Evolutionary conservation across 2,113 vertebrate genomes (phyloP).

Genomic region (Ellobius talpinus): DNA sequence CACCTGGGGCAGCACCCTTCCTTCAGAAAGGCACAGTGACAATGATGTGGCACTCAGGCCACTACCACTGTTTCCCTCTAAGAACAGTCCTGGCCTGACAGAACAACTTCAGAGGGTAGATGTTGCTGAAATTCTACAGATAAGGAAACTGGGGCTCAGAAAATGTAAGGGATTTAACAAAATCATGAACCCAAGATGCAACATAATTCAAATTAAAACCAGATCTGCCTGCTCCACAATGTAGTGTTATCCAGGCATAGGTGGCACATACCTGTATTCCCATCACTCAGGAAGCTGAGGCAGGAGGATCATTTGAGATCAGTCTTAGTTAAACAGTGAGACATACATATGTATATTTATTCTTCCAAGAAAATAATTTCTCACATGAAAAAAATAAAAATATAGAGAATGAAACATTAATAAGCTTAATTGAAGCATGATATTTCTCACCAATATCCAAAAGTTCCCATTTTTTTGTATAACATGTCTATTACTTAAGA

Average conservation of each 20-base stretch:
- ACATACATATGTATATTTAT: background rate
- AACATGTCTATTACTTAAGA: background rate
- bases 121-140: background rate
- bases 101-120: background rate
- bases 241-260: background rate
- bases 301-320: background rate
- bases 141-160: background rate
- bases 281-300: background rate
- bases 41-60: background rate
- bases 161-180: background rate
- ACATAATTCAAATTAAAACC: background rate
- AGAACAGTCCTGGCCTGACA: background rate
- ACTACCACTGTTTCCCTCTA: background rate
- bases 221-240: background rate
- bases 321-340: background rate
- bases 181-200: background rate
- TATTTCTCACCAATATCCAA: background rate
- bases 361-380: constrained; percentile 19
- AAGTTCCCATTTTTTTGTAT: background rate
- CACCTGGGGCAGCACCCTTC: background rate
- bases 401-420: background rate
- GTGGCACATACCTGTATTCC: background rate
- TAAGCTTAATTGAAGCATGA: background rate
- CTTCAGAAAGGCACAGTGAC: background rate
- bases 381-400: constrained; percentile 21